A percentile compares a stretch with the other conserved stretches of the same genome.
Evolutionary conservation across 2,113 vertebrate species (phyloP).

Genomic region (Narcine bancroftii): DNA sequence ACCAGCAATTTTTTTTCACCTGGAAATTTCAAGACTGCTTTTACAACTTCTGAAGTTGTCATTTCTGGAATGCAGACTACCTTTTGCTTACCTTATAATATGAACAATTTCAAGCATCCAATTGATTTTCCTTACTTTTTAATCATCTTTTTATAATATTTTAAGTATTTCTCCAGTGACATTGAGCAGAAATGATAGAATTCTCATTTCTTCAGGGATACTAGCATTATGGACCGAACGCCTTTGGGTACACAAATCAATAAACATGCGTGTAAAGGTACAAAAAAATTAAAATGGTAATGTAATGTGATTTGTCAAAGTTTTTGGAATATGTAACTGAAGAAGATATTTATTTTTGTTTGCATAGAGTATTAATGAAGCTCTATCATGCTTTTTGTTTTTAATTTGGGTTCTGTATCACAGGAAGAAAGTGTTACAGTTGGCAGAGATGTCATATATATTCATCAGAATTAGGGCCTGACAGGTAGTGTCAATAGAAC

Average conservation of each 20-base stretch:
- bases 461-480: background rate
- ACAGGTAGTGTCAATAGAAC: background rate
- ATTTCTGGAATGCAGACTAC: background rate
- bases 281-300: background rate
- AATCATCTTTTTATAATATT: background rate
- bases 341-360: background rate
- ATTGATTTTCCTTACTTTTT: background rate
- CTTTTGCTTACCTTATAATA: background rate
- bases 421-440: background rate
- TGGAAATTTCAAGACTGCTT: background rate
- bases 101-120: background rate
- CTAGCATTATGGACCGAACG: background rate
- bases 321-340: background rate
- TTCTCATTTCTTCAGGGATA: background rate
- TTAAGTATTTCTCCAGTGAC: too few species aligned
- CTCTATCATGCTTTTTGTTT: background rate
- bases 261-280: background rate
- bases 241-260: background rate
- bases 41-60: background rate
- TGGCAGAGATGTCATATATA: background rate
- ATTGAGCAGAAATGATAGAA: background rate
- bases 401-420: background rate
- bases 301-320: background rate
- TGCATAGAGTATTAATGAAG: background rate
- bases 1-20: background rate